These are phyloP conservation scores for Oreamnos americanus DNA, from an alignment of 2,113 vertebrate species.

Conservation along the genomic window DNA sequence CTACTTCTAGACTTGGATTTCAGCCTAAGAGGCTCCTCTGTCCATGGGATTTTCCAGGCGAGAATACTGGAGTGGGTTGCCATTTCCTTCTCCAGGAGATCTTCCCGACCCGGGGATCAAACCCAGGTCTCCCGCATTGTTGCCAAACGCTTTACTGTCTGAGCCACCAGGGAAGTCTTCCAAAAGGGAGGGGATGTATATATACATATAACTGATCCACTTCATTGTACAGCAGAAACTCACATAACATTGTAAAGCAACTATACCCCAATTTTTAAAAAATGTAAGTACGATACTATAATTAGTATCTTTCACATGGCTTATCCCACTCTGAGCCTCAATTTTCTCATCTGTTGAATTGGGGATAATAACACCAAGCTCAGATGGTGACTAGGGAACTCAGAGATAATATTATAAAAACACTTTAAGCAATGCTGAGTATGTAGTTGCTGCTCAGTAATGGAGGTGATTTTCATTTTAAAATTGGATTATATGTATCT, in stretches of 20 bases:
- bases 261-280: neutral
- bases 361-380: neutral
- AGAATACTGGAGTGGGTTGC: no score
- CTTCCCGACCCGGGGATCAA: no score
- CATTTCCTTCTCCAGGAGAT: no score
- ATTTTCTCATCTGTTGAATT: neutral
- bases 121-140: no score
- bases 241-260: neutral
- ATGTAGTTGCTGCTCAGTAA: neutral
- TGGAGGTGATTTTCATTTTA: neutral
- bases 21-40: no score
- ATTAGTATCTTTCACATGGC: neutral
- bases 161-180: neutral
- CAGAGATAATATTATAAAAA: neutral
- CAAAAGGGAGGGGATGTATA: neutral
- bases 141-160: rapidly evolving
- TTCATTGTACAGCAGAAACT: neutral
- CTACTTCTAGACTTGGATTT: neutral
- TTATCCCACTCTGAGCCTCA: neutral
- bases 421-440: neutral
- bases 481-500: neutral
- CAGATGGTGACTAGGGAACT: neutral
- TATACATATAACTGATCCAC: neutral
- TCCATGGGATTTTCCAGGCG: no score
- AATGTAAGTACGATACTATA: neutral